Base-by-base conservation (phyloP, 2,113 vertebrate species). In the Parus major region DNA sequence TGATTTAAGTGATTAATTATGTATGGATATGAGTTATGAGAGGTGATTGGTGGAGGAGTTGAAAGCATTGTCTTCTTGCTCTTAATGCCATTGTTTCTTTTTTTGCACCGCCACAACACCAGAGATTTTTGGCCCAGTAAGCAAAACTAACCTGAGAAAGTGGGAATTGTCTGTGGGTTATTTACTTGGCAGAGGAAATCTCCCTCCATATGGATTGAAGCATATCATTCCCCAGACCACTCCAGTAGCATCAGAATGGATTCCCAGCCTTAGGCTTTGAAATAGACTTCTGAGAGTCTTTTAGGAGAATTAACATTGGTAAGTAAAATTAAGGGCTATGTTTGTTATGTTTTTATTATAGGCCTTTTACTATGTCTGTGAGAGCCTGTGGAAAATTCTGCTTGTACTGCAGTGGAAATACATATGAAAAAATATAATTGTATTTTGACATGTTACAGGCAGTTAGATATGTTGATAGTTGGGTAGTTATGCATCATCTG, bases 401-500 rank as follows among this genome's bases (percentile, higher is more conserved):
- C 31, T 52, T 78, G 15, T 44, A 52, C 5, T 15, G 56, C 28
- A 44, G n/a, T 41, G 10, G 31, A 93, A 93, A 80, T 55, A 39
- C 8, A n/a, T 47, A 33, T 33, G 33, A 89, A 90, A 89, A 69
- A 72, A 64, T 28, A 28, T 27, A 64, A 41, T 28, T 86, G 8
- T 57, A 55, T 91, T 91, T 92, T 85, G 73, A 89, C 12, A 11
- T 10, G 11, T 59, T 76, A 80, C 66, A 80, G 66, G 39, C 68
- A 95, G 68, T 81, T 88, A 84, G n/a, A 80, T 72, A 63, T 50
- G 53, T 70, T 88, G 85, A 80, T 91, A 80, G 84, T 27, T 85
- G 41, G 9, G 23, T 87, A 82, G 50, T 77, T 95, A 86, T 59
- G 55, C 18, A 88, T 87, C 50, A 66, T 87, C 42, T 81, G 60